These are phyloP conservation scores for Drosophila willistoni DNA, from an alignment of 1,140 invertebrate species.

Conservation along the genomic window DNA sequence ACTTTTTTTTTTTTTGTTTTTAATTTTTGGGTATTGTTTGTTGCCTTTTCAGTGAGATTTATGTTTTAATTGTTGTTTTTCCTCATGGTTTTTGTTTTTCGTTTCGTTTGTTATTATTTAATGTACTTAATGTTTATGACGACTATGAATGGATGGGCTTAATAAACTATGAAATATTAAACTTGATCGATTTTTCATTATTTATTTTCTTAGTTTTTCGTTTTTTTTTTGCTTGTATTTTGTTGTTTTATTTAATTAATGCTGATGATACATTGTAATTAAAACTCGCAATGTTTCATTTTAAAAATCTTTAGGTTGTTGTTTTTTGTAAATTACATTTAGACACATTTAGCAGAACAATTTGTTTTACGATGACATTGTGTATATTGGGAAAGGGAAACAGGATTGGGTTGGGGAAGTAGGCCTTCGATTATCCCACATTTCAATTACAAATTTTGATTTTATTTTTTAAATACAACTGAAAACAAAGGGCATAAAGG, in stretches of 20 bases:
- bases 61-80: conserved; percentile 32
- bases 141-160: conserved; percentile 80
- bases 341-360: conserved; percentile 79
- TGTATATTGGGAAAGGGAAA: conserved; percentile 12
- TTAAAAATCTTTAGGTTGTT: conserved; percentile 73
- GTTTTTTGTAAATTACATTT: conserved; percentile 72
- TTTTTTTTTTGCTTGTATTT: conserved; percentile 37
- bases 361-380: conserved; percentile 56
- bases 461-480: conserved; percentile 61
- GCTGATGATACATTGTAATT: conserved; percentile 63
- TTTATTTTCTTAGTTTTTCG: conserved; percentile 20
- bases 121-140: conserved; percentile 79
- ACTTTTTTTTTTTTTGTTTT: conserved; percentile 16
- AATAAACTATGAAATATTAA: conserved; percentile 81
- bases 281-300: conserved; percentile 73
- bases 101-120: conserved; percentile 29
- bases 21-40: conserved; percentile 17
- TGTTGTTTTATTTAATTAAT: conserved; percentile 38
- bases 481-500: conserved; percentile 57
- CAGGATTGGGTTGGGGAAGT: conserved; percentile 13
- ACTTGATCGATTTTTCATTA: conserved; percentile 47
- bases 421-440: conserved; percentile 14
- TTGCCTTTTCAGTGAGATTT: conserved; percentile 21
- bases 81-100: not conserved
- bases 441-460: conserved; percentile 34